Evolutionary conservation across 2,797 vertebrate species (phyloP), one percentile per base, ranked within the genome.

Genomic region (Clangula hyemalis): DNA sequence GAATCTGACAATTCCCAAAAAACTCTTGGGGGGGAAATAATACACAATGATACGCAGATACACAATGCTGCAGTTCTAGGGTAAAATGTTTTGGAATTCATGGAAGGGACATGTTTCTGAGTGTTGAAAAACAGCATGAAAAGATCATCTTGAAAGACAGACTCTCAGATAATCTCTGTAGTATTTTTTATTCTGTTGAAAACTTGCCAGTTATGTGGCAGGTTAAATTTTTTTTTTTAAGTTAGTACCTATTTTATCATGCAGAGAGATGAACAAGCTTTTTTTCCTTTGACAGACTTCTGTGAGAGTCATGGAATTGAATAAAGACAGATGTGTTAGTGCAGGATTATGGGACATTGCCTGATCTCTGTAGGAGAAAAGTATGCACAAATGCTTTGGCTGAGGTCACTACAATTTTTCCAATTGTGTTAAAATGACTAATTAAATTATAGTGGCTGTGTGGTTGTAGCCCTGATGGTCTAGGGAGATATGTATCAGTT

Each of bases 371-470:
- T 32, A 60, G n/a, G 60, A 49, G 82, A 80, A 62, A 85, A 19
- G 8, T 64, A n/a, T 11, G 39, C 12, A 73, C 25, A 32, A 74
- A 80, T 88, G 7, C 54, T 74, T 83, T 80, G 62, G n/a, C 79
- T 88, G 85, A 86, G 62, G 82, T 86, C 71, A 94, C 49, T 76
- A 71, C 71, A 77, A 69, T 91, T 86, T 85, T 85, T 91, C 73
- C 53, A 73, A 9, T 90, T 91, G 64, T 86, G 68, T 91, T 94
- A 86, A 85, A 94, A 91, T 70, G 34, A 70, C 62, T 82, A 73
- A 89, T 86, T 54, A 60, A 82, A 79, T 95, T 64, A 53, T 28
- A 60, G 43, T 16, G 10, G 36, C 89, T 92, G 28, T 93, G 38
- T n/a, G 49, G n/a, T 49, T 65, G 24, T 71, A 77, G 62, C 57